Evolutionary conservation across 2,113 vertebrate species (phyloP), one percentile per base, ranked within the genome.

Genomic region (Xiphophorus maculatus): DNA sequence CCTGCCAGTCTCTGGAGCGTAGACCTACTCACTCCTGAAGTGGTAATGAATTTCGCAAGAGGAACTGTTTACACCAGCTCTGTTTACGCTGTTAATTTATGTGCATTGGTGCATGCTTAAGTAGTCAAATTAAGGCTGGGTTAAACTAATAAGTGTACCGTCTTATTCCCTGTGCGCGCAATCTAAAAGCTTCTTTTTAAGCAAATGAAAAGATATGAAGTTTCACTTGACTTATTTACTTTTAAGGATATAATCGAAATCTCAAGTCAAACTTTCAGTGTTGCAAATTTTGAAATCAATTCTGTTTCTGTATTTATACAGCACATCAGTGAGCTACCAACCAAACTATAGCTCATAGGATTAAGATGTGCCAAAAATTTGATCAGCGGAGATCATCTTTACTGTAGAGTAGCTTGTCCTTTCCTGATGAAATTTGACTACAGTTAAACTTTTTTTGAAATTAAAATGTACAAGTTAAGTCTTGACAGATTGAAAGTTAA

Each of bases 21-120:
- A 82, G 83, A 82, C 81, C 84, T 84, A 64, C 81, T 76, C 81
- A 25, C 73, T 88, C 81, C 85, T 81, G 81, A 84, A 86, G 87
- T 88, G 91, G 90, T 92, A 91, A 93, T 90, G 89, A 89, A 83
- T 86, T 90, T 89, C 79, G 76, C 75, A 76, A 84, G 83, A 79
- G 83, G 80, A 88, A 85, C 78, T 90, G 85, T 92, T 92, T 80
- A 84, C 73, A 61, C 84, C 48, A n/a, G 65, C 72, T 89, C 76
- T 91, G 83, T 93, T 92, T 92, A 90, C 87, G 51, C 74, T 35
- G 25, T 74, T 91, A 92, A 93, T 92, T 88, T 89, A 88, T 90
- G 85, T 86, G 90, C 84, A 72, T 83, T 81, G 65, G 74, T 84
- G 81, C 84, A 84, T 91, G 88, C 73, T 85, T 91, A 89, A 88